Conservation (phyloP, 2,113 vertebrate genomes). For the Paramormyrops kingsleyae region DNA sequence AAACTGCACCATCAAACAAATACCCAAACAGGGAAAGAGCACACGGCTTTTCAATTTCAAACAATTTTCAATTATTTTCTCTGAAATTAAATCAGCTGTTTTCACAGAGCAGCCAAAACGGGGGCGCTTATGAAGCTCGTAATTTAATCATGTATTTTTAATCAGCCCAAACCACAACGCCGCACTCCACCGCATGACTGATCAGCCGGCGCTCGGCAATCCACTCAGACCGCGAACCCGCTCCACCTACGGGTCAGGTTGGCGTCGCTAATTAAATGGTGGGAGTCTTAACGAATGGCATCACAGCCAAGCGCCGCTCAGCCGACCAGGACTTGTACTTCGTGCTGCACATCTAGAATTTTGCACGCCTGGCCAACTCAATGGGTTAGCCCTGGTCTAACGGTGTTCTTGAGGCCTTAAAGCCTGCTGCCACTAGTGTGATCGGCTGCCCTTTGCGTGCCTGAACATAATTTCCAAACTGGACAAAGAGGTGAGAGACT, state of each 20-base stretch:
- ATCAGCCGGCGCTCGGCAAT: background rate
- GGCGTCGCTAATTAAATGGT: background rate
- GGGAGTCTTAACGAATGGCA: background rate
- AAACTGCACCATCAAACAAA: background rate
- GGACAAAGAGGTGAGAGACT: background rate
- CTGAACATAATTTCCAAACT: background rate
- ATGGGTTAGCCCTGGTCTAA: background rate
- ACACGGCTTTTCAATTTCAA: background rate
- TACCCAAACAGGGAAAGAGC: background rate
- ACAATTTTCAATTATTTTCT: conserved; percentile 12
- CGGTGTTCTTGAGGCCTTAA: background rate
- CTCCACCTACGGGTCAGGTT: background rate
- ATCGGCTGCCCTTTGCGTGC: background rate
- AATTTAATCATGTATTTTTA: conserved; percentile 30
- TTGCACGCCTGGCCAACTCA: background rate
- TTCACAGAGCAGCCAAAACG: conserved; percentile 3
- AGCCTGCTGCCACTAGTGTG: background rate
- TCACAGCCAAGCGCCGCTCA: background rate
- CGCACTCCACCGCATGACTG: background rate
- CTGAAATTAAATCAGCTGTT: conserved; percentile 19
- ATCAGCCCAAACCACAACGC: conserved; percentile 8
- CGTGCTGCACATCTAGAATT: background rate
- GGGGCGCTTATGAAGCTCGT: conserved; percentile 5
- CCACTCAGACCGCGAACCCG: background rate
- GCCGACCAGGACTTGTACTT: background rate